phyloP scores from a whole-genome alignment of 2,888 invertebrate genomes.

The Drosophila barbarae region DNA sequence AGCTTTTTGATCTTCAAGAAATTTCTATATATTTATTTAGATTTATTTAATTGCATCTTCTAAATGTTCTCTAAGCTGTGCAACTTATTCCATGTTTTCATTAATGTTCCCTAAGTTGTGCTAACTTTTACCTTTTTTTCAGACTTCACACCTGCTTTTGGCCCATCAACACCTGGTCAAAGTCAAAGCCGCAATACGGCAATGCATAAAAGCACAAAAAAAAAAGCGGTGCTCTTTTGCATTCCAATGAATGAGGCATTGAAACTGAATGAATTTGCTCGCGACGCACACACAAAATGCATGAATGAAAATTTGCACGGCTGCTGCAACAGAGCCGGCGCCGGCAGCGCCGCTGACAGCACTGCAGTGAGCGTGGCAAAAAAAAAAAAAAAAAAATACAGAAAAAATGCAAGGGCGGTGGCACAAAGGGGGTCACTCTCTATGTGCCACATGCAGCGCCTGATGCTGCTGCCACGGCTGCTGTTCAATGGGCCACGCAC shows the following conservation, averaged over 20 bases:
- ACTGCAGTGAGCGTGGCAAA: conserved; percentile 53
- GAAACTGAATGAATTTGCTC: conserved; percentile 66
- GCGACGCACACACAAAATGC: conserved; percentile 53
- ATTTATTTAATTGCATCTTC: neutral
- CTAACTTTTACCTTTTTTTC: neutral
- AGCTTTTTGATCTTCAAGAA: neutral
- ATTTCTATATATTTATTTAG: neutral
- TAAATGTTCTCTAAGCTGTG: neutral
- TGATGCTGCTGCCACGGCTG: conserved; percentile 40
- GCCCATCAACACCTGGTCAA: conserved; percentile 25
- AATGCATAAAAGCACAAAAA: conserved; percentile 2
- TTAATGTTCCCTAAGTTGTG: neutral
- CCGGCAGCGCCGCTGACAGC: conserved; percentile 39
- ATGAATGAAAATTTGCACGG: conserved; percentile 69
- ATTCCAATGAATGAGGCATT: conserved; percentile 63
- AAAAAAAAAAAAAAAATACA: conserved; percentile 23
- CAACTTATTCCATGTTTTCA: neutral
- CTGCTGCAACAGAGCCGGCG: conserved; percentile 46
- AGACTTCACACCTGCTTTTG: conserved; percentile 16
- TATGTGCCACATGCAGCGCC: conserved; percentile 43
- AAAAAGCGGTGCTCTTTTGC: conserved; percentile 24
- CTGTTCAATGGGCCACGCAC: conserved; percentile 71
- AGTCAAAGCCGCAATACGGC: conserved; percentile 28
- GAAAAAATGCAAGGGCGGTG: conserved; percentile 30
- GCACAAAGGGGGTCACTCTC: conserved; percentile 25